Evolutionary conservation across 1,140 invertebrate genomes (phyloP).

Genomic region (Drosophila willistoni): DNA sequence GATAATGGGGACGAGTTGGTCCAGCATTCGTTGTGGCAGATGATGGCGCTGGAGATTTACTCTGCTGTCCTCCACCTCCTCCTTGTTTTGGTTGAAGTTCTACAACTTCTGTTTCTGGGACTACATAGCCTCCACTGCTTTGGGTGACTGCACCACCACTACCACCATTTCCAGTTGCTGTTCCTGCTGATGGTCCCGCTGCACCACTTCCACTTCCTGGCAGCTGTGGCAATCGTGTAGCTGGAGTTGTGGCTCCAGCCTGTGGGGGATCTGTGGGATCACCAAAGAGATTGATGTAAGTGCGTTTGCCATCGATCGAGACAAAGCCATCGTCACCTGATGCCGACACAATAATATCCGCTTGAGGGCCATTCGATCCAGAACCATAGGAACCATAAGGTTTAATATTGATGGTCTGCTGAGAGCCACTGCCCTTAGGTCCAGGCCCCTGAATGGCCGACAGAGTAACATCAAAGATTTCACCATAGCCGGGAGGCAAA

Average conservation of each 20-base stretch:
- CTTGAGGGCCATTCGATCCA: conserved; percentile 47
- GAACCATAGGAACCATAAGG: conserved; percentile 70
- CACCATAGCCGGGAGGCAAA: conserved; percentile 86
- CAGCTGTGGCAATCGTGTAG: conserved; percentile 68
- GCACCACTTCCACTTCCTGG: conserved; percentile 38
- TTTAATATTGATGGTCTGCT: conserved; percentile 82
- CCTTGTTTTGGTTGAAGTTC: conserved; percentile 57
- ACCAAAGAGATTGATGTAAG: conserved; percentile 93
- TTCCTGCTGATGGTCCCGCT: conserved; percentile 7
- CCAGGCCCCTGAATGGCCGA: conserved; percentile 93
- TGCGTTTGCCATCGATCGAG: conserved; percentile 95
- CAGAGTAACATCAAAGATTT: conserved; percentile 94
- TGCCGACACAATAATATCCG: conserved; percentile 90
- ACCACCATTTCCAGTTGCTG: neutral
- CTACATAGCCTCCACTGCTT: conserved; percentile 84
- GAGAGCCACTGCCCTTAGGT: conserved; percentile 83
- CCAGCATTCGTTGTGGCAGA: conserved; percentile 74
- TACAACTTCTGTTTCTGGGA: conserved; percentile 82
- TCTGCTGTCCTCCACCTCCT: conserved; percentile 17
- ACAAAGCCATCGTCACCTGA: conserved; percentile 93
- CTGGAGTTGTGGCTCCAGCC: conserved; percentile 53
- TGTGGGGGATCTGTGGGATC: conserved; percentile 84
- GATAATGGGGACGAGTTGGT: conserved; percentile 84
- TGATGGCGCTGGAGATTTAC: conserved; percentile 43
- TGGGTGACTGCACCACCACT: conserved; percentile 60